These are phyloP conservation scores for Kryptopterus vitreolus DNA, from an alignment of 2,797 vertebrate genomes.

Conservation along the genomic window DNA sequence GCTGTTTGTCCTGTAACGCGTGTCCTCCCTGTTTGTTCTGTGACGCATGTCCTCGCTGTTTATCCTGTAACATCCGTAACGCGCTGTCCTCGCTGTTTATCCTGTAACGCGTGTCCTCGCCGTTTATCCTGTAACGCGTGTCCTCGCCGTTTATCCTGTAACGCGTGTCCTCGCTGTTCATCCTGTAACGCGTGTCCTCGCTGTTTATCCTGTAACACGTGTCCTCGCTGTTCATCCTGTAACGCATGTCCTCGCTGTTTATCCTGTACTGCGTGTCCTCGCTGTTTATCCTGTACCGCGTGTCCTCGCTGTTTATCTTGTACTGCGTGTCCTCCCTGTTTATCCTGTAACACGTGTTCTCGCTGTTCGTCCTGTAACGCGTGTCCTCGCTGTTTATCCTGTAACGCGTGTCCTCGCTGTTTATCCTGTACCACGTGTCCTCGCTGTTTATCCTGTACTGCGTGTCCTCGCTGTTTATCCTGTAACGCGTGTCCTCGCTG, in stretches of 20 bases:
- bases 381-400: conserved; percentile 17
- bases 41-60: conserved; percentile 18
- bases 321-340: no score
- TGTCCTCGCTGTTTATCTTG: conserved; percentile 12
- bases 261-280: conserved; percentile 18
- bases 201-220: conserved; percentile 20
- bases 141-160: conserved; percentile 24
- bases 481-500: conserved; percentile 17
- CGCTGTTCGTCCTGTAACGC: no score
- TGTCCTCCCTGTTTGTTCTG: conserved; percentile 15
- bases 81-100: conserved; percentile 16
- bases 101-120: conserved; percentile 20
- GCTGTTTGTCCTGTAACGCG: no score
- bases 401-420: conserved; percentile 19
- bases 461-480: conserved; percentile 18
- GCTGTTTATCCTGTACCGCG: conserved; percentile 21
- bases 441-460: conserved; percentile 21
- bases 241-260: conserved; percentile 18
- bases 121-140: conserved; percentile 21
- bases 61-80: no score
- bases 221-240: no score
- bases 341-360: conserved; percentile 21
- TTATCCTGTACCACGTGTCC: no score
- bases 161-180: conserved; percentile 21
- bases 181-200: no score